phyloP scores from a whole-genome alignment of 2,113 vertebrate genomes.

The Nymphicus hollandicus region DNA sequence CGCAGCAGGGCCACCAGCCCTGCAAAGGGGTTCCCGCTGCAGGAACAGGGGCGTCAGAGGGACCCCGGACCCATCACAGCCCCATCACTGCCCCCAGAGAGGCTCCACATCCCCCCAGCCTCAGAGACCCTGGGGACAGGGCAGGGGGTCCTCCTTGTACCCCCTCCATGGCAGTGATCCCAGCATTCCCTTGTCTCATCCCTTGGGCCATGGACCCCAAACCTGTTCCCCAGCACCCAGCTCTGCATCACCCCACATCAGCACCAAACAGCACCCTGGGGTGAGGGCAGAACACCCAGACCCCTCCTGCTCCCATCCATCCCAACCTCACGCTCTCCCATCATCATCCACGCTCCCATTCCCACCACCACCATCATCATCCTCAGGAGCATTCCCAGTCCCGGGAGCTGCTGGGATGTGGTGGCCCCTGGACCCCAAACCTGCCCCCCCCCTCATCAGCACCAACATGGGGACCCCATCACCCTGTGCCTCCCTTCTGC shows the following conservation, averaged over 20 bases:
- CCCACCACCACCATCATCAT: background rate
- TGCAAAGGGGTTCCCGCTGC: background rate
- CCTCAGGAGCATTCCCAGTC: background rate
- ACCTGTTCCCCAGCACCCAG: background rate
- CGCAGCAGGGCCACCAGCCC: background rate
- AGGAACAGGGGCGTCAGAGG: accelerated
- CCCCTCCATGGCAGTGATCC: accelerated
- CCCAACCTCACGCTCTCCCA: background rate
- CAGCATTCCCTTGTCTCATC: background rate
- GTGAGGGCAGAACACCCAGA: background rate
- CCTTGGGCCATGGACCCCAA: background rate
- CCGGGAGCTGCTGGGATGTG: background rate
- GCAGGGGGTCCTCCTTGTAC: background rate
- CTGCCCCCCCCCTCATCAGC: background rate
- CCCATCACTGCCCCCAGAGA: too few relatives aligned
- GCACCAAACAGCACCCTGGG: background rate
- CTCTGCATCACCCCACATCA: background rate
- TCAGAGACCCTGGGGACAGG: background rate
- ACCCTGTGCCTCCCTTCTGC: background rate
- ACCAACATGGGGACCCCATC: accelerated
- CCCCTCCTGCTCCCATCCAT: too few relatives aligned
- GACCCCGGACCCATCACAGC: background rate
- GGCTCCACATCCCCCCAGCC: background rate
- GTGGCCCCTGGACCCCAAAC: background rate
- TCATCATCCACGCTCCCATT: background rate